phyloP scores from a whole-genome alignment of 2,797 vertebrate genomes.

The Sebastes trivittatus region DNA sequence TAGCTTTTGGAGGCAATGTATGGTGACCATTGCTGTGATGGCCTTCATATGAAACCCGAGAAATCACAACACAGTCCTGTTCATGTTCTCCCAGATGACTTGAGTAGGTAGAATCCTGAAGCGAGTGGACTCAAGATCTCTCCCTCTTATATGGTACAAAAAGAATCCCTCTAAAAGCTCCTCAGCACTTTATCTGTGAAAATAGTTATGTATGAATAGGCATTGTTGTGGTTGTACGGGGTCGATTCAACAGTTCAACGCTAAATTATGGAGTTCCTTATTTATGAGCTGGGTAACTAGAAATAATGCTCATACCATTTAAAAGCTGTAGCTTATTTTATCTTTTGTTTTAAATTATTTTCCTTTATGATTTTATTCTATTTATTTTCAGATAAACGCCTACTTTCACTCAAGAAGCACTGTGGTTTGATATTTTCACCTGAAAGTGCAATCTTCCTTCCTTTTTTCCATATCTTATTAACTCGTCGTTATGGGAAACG shows the following conservation, averaged over 20 bases:
- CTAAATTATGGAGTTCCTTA: slow-evolving; percentile 75
- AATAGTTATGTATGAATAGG: slow-evolving; percentile 75
- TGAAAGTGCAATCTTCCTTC: slow-evolving; percentile 82
- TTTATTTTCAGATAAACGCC: slow-evolving; percentile 79
- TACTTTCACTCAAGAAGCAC: slow-evolving; percentile 78
- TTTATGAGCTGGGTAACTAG: slow-evolving; percentile 77
- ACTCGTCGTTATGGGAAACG: slow-evolving; percentile 66
- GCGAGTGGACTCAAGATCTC: slow-evolving; percentile 66
- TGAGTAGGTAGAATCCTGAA: slow-evolving; percentile 63
- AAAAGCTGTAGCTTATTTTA: slow-evolving; percentile 87
- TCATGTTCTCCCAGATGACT: slow-evolving; percentile 42
- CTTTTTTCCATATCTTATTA: slow-evolving; percentile 60
- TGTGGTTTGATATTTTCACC: slow-evolving; percentile 81
- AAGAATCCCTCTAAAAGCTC: slow-evolving; percentile 76
- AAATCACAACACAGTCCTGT: slow-evolving; percentile 63
- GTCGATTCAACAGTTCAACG: slow-evolving; percentile 76
- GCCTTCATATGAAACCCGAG: slow-evolving; percentile 72
- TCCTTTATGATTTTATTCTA: slow-evolving; percentile 79
- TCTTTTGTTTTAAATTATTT: slow-evolving; percentile 89
- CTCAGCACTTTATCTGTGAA: slow-evolving; percentile 87
- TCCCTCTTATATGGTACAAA: slow-evolving; percentile 78
- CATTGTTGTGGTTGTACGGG: slow-evolving; percentile 75
- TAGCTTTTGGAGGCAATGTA: slow-evolving; percentile 84
- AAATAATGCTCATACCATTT: slow-evolving; percentile 77
- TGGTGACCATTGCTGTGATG: slow-evolving; percentile 81